Conservation (phyloP, 2,113 vertebrate genomes). For the Pimephales promelas region DNA sequence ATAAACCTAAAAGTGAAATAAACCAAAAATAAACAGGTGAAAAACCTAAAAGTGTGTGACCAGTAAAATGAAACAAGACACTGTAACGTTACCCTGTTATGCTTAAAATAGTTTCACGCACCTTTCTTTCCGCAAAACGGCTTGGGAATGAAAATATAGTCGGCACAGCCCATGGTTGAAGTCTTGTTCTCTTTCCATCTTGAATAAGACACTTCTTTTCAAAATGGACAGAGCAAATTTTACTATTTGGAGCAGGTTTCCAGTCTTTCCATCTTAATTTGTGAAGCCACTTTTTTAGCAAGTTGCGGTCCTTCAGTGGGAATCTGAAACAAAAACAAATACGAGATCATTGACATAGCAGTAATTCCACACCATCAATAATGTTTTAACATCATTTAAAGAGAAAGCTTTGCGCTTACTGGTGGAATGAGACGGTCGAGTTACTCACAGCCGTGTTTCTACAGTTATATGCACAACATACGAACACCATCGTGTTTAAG, state of each 20-base stretch:
- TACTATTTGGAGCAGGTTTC: slow-evolving; percentile 31
- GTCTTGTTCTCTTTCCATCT: slow-evolving; percentile 22
- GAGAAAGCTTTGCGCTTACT: neutral
- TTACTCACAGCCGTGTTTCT: slow-evolving; percentile 20
- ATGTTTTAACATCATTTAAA: neutral
- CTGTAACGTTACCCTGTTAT: neutral
- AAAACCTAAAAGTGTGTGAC: neutral
- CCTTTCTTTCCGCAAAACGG: slow-evolving; percentile 1
- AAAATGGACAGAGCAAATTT: slow-evolving; percentile 38
- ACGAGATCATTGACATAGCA: too few relatives aligned
- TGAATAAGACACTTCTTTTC: slow-evolving; percentile 22
- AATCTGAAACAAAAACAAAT: slow-evolving; percentile 5
- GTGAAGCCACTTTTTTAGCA: slow-evolving; percentile 41
- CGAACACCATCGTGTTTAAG: slow-evolving; percentile 9
- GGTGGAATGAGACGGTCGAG: slow-evolving; percentile 32
- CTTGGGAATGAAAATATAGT: slow-evolving; percentile 38
- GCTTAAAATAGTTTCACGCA: neutral
- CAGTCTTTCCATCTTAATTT: slow-evolving; percentile 45
- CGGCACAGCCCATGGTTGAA: slow-evolving; percentile 32
- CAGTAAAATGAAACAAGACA: neutral
- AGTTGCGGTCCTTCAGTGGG: slow-evolving; percentile 3
- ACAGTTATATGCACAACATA: slow-evolving; percentile 41
- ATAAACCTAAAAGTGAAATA: too few relatives aligned
- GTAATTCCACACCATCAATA: neutral
- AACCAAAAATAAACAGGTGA: too few relatives aligned